Evolutionary conservation across 2,797 vertebrate species (phyloP).

Genomic region (Xerus rutilus): DNA sequence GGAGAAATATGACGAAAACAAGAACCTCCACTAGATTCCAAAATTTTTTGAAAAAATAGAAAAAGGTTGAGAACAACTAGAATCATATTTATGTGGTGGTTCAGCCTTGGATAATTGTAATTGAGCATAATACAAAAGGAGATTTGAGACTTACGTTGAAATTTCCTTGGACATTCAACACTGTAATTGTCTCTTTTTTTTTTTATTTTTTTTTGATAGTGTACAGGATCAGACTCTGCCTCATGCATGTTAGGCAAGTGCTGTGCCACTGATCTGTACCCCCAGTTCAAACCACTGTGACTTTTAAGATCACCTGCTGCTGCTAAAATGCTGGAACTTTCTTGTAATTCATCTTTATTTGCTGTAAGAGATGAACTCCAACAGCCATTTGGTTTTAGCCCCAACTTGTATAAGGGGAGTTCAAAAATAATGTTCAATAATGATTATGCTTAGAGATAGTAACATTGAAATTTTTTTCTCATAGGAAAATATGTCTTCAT

Average conservation of each 20-base stretch:
- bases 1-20: neutral
- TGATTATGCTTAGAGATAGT: neutral
- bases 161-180: neutral
- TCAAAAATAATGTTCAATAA: neutral
- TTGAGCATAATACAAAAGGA: neutral
- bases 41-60: neutral
- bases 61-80: neutral
- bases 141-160: neutral
- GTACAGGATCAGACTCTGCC: neutral
- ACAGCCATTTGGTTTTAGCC: neutral
- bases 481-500: slow-evolving; percentile 15
- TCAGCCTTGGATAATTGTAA: neutral
- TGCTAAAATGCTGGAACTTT: neutral
- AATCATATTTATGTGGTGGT: neutral
- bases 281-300: neutral
- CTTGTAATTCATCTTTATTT: neutral
- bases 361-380: neutral
- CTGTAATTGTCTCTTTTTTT: neutral
- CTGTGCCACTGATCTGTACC: neutral
- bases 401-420: neutral
- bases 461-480: neutral
- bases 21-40: neutral
- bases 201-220: neutral
- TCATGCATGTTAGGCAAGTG: neutral
- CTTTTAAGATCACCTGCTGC: neutral